Evolutionary conservation across 2,113 vertebrate genomes (phyloP), one percentile per base, ranked within the genome.

Genomic region (Triplophysa dalaica): DNA sequence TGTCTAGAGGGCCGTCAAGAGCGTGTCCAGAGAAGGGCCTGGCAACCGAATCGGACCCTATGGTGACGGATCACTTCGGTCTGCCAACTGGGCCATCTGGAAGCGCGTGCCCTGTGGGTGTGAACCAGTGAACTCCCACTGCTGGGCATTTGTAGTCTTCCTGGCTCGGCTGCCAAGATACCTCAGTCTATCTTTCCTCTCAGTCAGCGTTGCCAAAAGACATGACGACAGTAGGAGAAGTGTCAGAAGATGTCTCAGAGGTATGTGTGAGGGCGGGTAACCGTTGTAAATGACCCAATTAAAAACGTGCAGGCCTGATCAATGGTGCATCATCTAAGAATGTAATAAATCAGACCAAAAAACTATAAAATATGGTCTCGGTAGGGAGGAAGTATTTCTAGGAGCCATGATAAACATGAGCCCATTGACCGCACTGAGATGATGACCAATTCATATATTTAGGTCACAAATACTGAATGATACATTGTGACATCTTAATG

Each of bases 1-100:
- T 64, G 61, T 63, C 67, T 70, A 61, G 29, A 58, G 64, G 67
- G 68, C 79, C 14, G 48, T 64, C 26, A 72, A 69, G 7, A 33
- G 70, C 14, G 10, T 5, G 29, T 67, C 60, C 13, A 13, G 63
- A 75, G 50, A 62, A 58, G 65, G 72, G 63, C 70, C 65, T 84
- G 83, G 78, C 70, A 81, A 48, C 21, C 16, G 4, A 50, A 41
- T 54, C 17, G 54, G 70, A 41, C 76, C 69, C 64, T 58, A 16
- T 9, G 63, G 76, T 52, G 80, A 73, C 56, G 33, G 41, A 68
- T 33, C 62, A 75, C 52, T 58, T 70, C 43, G 69, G 66, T 50
- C 43, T 82, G 76, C 84, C 82, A 81, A 85, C 75, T 85, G 75
- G 78, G 76, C 84, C 84, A 85, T 85, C 84, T 83, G 84, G 81